Percentiles rank a stretch among this genome's conserved stretches.
Evolutionary conservation across 2,797 vertebrate genomes (phyloP).

Genomic region (Podarcis lilfordi): DNA sequence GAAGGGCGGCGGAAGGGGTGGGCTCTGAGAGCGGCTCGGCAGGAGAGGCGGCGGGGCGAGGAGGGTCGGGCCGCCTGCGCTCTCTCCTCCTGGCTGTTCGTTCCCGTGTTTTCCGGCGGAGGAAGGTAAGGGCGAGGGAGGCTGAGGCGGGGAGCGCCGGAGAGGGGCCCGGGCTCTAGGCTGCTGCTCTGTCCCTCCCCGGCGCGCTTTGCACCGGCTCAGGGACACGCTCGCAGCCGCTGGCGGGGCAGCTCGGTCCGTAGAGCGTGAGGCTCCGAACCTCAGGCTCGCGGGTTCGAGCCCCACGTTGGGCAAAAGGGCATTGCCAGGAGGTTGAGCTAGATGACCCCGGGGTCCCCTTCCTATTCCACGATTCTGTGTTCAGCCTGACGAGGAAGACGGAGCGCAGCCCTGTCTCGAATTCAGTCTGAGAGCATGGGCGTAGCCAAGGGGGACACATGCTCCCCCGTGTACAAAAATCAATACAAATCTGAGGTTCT

Average conservation of each 20-base stretch:
- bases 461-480: too few species aligned
- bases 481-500: too few species aligned
- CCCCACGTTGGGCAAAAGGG: too few species aligned
- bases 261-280: too few species aligned
- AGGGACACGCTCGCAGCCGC: neutral
- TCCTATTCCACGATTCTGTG: too few species aligned
- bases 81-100: neutral
- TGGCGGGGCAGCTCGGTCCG: too few species aligned
- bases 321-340: too few species aligned
- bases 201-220: neutral
- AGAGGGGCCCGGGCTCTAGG: neutral
- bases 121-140: constrained; percentile 55
- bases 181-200: too few species aligned
- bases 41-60: constrained; percentile 41
- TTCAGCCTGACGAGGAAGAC: neutral
- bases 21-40: neutral
- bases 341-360: too few species aligned
- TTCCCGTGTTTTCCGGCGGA: constrained; percentile 55
- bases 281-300: too few species aligned
- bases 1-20: neutral
- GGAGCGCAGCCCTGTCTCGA: neutral
- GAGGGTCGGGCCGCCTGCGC: constrained; percentile 46
- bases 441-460: too few species aligned
- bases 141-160: neutral
- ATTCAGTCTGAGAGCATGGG: too few species aligned